phyloP scores from a whole-genome alignment of 2,113 vertebrate genomes.

The Neolamprologus cancellatus region DNA sequence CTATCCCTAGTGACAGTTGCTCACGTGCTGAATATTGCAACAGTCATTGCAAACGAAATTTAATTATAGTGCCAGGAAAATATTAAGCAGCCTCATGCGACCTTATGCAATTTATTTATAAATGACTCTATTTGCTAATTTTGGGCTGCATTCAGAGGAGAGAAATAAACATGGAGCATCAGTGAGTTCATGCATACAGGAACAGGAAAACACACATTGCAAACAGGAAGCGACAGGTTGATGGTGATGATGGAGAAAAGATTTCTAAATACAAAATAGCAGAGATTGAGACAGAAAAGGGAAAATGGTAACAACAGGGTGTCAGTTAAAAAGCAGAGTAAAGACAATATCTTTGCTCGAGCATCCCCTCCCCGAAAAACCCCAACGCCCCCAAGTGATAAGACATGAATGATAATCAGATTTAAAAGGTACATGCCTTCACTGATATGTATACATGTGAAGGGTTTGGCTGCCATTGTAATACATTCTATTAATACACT shows the following conservation, averaged over 20 bases:
- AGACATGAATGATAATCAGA: not conserved
- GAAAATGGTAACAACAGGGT: not conserved
- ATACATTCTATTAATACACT: not conserved
- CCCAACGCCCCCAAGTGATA: not conserved
- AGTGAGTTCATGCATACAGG: not conserved
- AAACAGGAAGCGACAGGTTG: not conserved
- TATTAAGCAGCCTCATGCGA: slow-evolving; percentile 2
- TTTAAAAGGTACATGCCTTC: not conserved
- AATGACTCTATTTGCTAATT: not conserved
- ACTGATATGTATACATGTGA: not conserved
- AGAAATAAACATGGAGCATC: not conserved
- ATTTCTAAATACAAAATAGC: not conserved
- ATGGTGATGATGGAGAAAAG: not conserved
- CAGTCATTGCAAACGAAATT: not conserved
- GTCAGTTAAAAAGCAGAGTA: not conserved
- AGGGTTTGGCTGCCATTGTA: not conserved
- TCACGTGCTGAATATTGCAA: not conserved
- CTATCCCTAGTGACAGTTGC: not conserved
- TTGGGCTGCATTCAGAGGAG: not conserved
- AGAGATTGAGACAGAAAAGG: not conserved
- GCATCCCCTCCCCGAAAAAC: not conserved
- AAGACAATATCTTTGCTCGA: not conserved
- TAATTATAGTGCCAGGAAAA: not conserved
- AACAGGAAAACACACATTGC: not conserved
- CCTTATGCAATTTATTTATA: slow-evolving; percentile 3